Evolutionary conservation across 1,140 invertebrate genomes (phyloP).

Genomic region (Pentalonia nigronervosa): DNA sequence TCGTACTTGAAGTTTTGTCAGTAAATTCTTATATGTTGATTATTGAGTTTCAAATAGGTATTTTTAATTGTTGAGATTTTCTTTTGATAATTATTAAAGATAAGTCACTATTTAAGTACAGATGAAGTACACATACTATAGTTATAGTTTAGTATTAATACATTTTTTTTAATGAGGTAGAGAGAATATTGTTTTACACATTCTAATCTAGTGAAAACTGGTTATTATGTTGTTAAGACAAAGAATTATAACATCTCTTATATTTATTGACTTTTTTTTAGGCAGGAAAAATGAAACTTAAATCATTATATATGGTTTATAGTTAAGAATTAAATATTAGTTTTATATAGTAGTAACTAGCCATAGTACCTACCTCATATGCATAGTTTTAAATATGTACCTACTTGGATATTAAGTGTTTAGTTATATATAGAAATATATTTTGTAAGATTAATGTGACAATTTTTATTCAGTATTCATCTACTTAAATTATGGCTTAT

Average conservation of each 20-base stretch:
- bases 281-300: conserved; percentile 32
- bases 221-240: background rate
- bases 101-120: background rate
- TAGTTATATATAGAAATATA: background rate
- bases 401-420: background rate
- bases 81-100: background rate
- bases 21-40: background rate
- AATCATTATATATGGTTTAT: conserved; percentile 22
- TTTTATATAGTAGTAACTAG: background rate
- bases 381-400: background rate
- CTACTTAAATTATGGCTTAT: background rate
- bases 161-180: background rate
- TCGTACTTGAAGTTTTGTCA: background rate
- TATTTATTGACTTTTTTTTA: conserved; percentile 24
- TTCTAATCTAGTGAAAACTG: background rate
- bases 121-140: background rate
- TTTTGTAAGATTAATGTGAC: background rate
- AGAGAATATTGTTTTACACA: background rate
- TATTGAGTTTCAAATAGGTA: background rate
- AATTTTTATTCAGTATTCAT: background rate
- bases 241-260: conserved; percentile 18
- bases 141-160: background rate
- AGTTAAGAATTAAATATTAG: conserved; percentile 25
- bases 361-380: background rate
- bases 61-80: background rate